phyloP scores from a whole-genome alignment of 2,888 invertebrate genomes.

The Dorcus hopei region DNA sequence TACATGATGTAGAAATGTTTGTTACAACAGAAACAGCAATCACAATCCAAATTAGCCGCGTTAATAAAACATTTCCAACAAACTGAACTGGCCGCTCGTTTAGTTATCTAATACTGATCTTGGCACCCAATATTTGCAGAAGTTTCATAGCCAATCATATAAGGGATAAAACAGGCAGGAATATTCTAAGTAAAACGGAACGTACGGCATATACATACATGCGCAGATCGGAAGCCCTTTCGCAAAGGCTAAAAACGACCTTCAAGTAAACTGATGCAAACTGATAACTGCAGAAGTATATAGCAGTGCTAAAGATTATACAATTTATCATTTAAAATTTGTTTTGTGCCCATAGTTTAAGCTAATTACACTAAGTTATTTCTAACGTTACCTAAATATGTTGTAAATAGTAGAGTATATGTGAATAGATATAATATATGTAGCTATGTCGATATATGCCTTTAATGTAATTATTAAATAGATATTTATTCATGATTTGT shows the following conservation, averaged over 20 bases:
- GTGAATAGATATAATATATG: slow-evolving; percentile 45
- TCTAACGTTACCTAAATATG: slow-evolving; percentile 31
- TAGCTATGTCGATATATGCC: slow-evolving; percentile 41
- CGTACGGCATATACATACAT: background rate
- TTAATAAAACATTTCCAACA: slow-evolving; percentile 21
- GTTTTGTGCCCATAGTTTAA: slow-evolving; percentile 53
- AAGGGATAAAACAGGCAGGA: background rate
- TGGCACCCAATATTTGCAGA: slow-evolving; percentile 41
- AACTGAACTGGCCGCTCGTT: slow-evolving; percentile 46
- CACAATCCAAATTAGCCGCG: slow-evolving; percentile 26
- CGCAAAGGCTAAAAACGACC: slow-evolving; percentile 10
- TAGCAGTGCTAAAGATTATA: slow-evolving; percentile 37
- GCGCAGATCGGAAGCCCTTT: background rate
- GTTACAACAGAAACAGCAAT: slow-evolving; percentile 36
- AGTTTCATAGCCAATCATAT: slow-evolving; percentile 13
- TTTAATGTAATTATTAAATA: slow-evolving; percentile 42
- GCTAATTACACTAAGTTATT: slow-evolving; percentile 45
- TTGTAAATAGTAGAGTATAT: slow-evolving; percentile 43
- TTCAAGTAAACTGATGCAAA: background rate
- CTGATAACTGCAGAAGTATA: slow-evolving; percentile 8
- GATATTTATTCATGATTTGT: slow-evolving; percentile 49
- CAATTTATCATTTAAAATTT: slow-evolving; percentile 43
- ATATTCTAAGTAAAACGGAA: background rate
- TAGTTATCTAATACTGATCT: slow-evolving; percentile 45
- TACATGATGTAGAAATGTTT: slow-evolving; percentile 44